These are phyloP conservation scores for Hemicentrotus pulcherrimus DNA, from an alignment of 35 echinoderm and acorn worm genomes.

Conservation along the genomic window DNA sequence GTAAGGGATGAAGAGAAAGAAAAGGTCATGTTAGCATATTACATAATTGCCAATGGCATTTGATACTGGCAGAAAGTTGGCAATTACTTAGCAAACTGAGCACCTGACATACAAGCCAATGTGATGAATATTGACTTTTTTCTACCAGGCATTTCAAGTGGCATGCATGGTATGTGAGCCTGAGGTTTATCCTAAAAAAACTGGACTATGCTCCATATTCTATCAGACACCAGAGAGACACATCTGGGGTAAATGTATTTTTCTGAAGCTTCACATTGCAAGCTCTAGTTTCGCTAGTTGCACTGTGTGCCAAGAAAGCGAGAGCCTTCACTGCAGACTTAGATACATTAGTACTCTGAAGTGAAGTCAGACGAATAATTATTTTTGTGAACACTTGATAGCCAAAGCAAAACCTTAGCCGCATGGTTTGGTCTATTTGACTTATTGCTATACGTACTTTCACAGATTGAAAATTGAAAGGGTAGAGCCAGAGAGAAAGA, in stretches of 20 bases:
- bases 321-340: not conserved
- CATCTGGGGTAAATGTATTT: conserved; percentile 7
- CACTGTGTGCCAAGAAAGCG: not conserved
- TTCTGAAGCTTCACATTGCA: not conserved
- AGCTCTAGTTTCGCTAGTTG: not conserved
- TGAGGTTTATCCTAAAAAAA: not conserved
- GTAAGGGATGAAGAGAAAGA: not conserved
- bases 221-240: not conserved
- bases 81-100: not conserved
- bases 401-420: conserved; percentile 1
- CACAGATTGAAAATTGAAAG: not conserved
- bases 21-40: conserved; percentile 13
- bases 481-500: not conserved
- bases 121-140: conserved; percentile 13
- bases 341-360: conserved; percentile 4
- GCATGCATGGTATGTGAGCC: not conserved
- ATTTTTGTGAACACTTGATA: conserved; percentile 14
- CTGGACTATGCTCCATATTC: not conserved
- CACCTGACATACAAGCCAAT: not conserved
- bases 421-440: conserved; percentile 12
- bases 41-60: not conserved
- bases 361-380: conserved; percentile 22
- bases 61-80: not conserved
- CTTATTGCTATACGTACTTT: conserved; percentile 22
- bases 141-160: not conserved